phyloP scores from a whole-genome alignment of 2,888 invertebrate genomes.

The Philaethria dido region DNA sequence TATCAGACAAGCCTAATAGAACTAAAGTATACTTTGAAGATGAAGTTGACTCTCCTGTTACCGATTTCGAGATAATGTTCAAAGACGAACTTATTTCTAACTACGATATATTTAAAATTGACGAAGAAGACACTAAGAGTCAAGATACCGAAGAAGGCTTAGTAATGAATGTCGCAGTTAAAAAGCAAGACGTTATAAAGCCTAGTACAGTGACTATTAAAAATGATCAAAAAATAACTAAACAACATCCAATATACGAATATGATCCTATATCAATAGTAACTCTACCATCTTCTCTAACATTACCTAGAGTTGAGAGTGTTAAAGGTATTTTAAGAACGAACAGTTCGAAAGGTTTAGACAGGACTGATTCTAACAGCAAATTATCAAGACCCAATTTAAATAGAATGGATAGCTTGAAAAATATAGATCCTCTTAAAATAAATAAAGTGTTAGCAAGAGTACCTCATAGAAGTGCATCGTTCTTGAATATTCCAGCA shows the following conservation, averaged over 20 bases:
- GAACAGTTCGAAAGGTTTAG: conserved; percentile 68
- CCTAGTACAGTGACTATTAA: conserved; percentile 75
- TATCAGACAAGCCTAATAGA: conserved; percentile 71
- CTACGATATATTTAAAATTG: conserved; percentile 78
- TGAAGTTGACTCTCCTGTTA: conserved; percentile 76
- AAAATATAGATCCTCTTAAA: conserved; percentile 71
- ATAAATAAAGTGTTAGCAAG: conserved; percentile 72
- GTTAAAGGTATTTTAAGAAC: conserved; percentile 76
- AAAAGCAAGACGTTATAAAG: conserved; percentile 74
- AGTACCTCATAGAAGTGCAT: conserved; percentile 78
- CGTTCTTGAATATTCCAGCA: conserved; percentile 76
- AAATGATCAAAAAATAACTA: conserved; percentile 75
- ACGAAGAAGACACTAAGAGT: conserved; percentile 70
- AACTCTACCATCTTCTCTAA: conserved; percentile 63
- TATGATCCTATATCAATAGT: conserved; percentile 69
- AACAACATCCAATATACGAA: conserved; percentile 66
- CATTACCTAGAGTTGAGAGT: conserved; percentile 72
- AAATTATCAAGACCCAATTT: conserved; percentile 60
- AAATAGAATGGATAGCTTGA: conserved; percentile 75
- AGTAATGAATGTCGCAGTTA: conserved; percentile 71
- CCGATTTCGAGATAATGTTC: conserved; percentile 82
- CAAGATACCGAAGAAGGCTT: conserved; percentile 74
- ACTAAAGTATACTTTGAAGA: conserved; percentile 81
- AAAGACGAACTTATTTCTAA: conserved; percentile 74
- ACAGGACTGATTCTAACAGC: conserved; percentile 64